Evolutionary conservation across 2,888 invertebrate genomes (phyloP), one percentile per base, ranked within the genome.

Genomic region (Heliconius aoede): DNA sequence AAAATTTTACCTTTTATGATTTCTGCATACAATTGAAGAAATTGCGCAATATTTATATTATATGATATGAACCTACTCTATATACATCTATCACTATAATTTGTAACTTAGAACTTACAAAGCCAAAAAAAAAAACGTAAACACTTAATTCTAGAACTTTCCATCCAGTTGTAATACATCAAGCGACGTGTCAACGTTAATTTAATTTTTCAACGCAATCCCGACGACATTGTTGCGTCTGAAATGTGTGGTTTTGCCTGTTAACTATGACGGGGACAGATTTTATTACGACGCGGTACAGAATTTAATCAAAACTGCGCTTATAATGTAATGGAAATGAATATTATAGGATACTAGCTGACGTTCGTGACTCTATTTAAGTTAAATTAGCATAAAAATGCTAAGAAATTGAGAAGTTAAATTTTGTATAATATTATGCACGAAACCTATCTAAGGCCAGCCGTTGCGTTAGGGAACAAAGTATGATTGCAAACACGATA

Each of bases 141-240:
- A 55, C n/a, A 28, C 30, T 21, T n/a, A 32, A 1, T 36, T 4
- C n/a, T 21, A 51, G 30, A 51, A 68, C 51, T 24, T 40, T 58
- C 64, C 65, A 71, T 76, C 76, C 62, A 72, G 68, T 71, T 64
- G 69, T 62, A 65, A 80, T 81, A 65, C 80, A 82, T 76, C 30
- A 40, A 74, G 82, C 81, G 79, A 81, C 72, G 81, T 85, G 84
- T 82, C 84, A 79, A 78, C 82, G 85, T 88, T 89, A 90, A 91
- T 91, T 91, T 88, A 91, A 92, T 92, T 92, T 92, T 91, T 91
- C 88, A 84, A 80, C 62, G 77, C 67, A 62, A 72, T 72, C 68
- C 64, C 72, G 78, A 83, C 84, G 85, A 91, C 91, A 89, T 85
- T 90, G 92, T 91, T 86, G 91, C 87, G 85, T 84, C 81, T 84